Percentiles rank a stretch among this genome's conserved stretches.
Evolutionary conservation across 2,113 vertebrate genomes (phyloP).

Genomic region (Leucoraja erinaceus): DNA sequence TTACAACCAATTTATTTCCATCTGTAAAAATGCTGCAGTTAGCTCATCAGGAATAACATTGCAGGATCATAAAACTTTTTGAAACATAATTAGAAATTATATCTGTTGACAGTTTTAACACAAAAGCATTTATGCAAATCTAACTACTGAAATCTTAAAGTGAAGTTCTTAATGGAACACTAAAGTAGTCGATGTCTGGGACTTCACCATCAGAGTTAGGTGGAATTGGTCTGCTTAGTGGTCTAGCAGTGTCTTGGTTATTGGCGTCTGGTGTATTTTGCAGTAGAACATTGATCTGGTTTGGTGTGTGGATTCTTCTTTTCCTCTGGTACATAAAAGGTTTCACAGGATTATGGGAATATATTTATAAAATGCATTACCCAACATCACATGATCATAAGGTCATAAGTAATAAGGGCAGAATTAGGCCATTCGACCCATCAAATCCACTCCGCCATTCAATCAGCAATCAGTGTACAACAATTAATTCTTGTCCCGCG

Average conservation of each 20-base stretch:
- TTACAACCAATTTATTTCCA: neutral
- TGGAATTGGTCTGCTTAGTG: neutral
- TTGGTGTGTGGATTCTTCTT: neutral
- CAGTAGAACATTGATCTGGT: conserved; percentile 18
- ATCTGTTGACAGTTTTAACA: neutral
- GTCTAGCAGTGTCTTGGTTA: neutral
- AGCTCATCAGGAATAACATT: neutral
- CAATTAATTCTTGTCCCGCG: too few relatives aligned
- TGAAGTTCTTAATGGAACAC: neutral
- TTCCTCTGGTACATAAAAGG: neutral
- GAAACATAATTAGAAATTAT: neutral
- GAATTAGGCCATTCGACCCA: too few relatives aligned
- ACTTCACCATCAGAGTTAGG: neutral
- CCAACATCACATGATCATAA: too few relatives aligned
- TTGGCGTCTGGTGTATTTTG: neutral
- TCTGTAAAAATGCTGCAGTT: neutral
- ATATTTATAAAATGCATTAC: too few relatives aligned
- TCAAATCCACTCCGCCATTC: too few relatives aligned
- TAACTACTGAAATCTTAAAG: neutral
- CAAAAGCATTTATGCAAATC: neutral
- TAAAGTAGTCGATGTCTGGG: neutral
- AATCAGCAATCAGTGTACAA: too few relatives aligned
- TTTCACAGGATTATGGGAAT: neutral
- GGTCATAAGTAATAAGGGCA: too few relatives aligned
- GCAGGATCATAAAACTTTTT: neutral